Percentiles rank a stretch among this genome's conserved stretches.
phyloP scores from a whole-genome alignment of 2,888 invertebrate genomes.

The Tricholauxania praeusta region DNA sequence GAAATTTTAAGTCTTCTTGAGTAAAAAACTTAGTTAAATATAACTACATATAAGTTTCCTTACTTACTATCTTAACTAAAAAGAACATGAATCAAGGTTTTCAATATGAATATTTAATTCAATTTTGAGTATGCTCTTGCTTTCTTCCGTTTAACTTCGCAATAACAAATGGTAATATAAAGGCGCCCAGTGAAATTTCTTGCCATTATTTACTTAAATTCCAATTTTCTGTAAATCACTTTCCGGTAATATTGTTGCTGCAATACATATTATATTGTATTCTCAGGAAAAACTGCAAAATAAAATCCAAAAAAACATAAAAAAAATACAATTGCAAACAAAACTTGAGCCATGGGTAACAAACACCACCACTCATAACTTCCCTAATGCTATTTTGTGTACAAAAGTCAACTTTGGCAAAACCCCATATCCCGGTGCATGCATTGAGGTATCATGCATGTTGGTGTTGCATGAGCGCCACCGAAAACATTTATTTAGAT shows the following conservation, averaged over 20 bases:
- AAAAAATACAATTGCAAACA: constrained; percentile 11
- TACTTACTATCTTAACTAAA: too few relatives aligned
- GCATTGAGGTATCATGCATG: background rate
- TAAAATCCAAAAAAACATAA: constrained; percentile 1
- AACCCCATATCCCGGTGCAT: background rate
- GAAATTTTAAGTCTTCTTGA: too few relatives aligned
- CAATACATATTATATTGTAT: background rate
- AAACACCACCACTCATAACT: background rate
- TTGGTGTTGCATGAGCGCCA: constrained; percentile 25
- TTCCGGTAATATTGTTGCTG: constrained; percentile 45
- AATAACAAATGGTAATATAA: constrained; percentile 2
- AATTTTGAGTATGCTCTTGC: constrained; percentile 24
- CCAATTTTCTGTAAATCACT: constrained; percentile 67
- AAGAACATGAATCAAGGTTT: constrained; percentile 19
- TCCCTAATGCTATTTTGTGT: background rate
- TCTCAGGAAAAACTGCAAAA: background rate
- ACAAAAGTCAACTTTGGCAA: background rate
- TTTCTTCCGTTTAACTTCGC: constrained; percentile 6
- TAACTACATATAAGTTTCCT: too few relatives aligned
- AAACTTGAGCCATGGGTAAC: background rate
- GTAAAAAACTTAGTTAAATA: too few relatives aligned
- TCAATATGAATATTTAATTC: constrained; percentile 30
- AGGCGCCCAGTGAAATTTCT: constrained; percentile 15
- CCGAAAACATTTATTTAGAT: constrained; percentile 41
- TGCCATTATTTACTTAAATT: constrained; percentile 64